A percentile compares a stretch with the other conserved stretches of the same genome.
phyloP scores from a whole-genome alignment of 2,888 invertebrate genomes.

The Limenitis camilla region DNA sequence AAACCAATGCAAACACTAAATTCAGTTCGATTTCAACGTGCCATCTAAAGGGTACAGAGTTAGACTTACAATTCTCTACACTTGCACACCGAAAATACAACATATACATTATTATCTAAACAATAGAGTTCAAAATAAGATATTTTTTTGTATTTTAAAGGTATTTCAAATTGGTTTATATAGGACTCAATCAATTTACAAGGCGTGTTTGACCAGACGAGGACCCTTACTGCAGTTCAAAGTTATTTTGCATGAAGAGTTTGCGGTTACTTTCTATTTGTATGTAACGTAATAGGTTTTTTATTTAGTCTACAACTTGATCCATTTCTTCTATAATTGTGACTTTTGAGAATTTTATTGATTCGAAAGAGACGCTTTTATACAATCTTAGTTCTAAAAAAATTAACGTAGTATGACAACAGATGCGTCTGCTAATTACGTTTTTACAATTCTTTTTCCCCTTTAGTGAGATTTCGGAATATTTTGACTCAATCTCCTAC shows the following conservation, averaged over 20 bases:
- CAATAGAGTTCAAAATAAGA: slow-evolving; percentile 29
- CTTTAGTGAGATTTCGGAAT: too few relatives aligned
- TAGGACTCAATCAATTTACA: slow-evolving; percentile 57
- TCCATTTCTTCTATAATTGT: background rate
- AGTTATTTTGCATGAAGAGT: slow-evolving; percentile 28
- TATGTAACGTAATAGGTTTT: slow-evolving; percentile 16
- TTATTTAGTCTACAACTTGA: slow-evolving; percentile 12
- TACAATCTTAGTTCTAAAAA: too few relatives aligned
- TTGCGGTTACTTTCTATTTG: slow-evolving; percentile 24
- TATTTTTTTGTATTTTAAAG: background rate
- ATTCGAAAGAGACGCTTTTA: too few relatives aligned
- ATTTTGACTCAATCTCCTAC: too few relatives aligned
- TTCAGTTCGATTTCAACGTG: slow-evolving; percentile 51
- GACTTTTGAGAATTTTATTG: background rate
- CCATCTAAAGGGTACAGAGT: slow-evolving; percentile 42
- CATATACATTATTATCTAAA: slow-evolving; percentile 19
- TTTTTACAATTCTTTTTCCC: too few relatives aligned
- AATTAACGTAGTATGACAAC: too few relatives aligned
- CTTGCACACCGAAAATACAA: background rate
- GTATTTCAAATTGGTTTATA: slow-evolving; percentile 26
- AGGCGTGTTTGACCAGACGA: slow-evolving; percentile 58
- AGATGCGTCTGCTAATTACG: too few relatives aligned
- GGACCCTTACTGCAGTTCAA: slow-evolving; percentile 35
- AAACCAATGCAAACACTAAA: slow-evolving; percentile 48
- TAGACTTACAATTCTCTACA: slow-evolving; percentile 29